Base-by-base conservation (phyloP, 2,797 vertebrate species). In the Spinibarbus caldwelli region DNA sequence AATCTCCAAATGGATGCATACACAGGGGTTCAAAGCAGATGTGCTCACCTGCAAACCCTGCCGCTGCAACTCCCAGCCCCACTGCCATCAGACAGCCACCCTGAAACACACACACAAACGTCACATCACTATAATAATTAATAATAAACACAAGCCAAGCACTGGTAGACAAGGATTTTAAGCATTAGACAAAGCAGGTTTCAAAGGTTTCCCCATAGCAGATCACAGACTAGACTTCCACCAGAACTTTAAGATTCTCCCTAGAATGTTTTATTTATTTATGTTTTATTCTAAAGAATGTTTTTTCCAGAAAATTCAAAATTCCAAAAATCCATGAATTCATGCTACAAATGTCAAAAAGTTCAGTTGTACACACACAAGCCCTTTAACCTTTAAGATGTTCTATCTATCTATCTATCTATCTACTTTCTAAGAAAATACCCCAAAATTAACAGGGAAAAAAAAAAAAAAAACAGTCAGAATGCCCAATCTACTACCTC, bases 1-100 rank as follows among this genome's bases (percentile, higher is more conserved):
- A 21, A 66, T 75, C 38, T 75, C 12, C 29, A 59, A 41, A 71
- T 38, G 10, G 12, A 47, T 38, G 31, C 21, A n/a, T 49, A 26
- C 31, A 81, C 29, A 29, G 10, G 2, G 45, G 9, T 15, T 2
- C 4, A 52, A 38, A 52, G 29, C 5, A 9, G n/a, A 23, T 36
- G n/a, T 31, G 29, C 54, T 86, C 92, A 98, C 97, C 97, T 93
- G 96, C 97, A 96, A 98, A 97, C 6, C 95, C 97, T 83, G 96
- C 93, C 79, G 96, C 95, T 82, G 97, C 96, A 80, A 97, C 90
- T 15, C 97, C 96, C 15, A 98, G 97, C 47, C 98, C 98, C 0
- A 97, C 94, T 0, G 95, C 95, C 43, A 99, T 95, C 89, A 98
- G 89, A 84, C 94, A 95, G 78, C 92, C 92, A 78, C 96, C 97